A percentile compares a stretch with the other conserved stretches of the same genome.
phyloP scores from a whole-genome alignment of 2,113 vertebrate species.

The Tragelaphus buxtoni region DNA sequence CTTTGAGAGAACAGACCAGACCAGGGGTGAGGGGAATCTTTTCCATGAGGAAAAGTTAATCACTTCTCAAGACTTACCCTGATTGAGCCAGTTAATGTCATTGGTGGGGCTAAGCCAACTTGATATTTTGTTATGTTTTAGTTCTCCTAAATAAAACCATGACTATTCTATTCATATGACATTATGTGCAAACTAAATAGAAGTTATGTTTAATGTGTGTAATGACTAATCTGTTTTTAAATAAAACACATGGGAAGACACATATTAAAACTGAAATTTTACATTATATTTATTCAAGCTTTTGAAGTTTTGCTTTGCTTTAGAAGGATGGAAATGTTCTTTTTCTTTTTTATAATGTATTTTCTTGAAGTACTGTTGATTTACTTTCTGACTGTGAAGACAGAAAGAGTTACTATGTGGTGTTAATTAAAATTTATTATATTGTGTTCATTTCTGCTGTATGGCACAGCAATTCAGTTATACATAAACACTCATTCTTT shows the following conservation, averaged over 20 bases:
- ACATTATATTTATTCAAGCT: not conserved
- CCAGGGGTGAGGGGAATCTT: not conserved
- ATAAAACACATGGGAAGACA: not conserved
- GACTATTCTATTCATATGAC: not conserved
- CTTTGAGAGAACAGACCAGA: not conserved
- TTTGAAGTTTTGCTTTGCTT: conserved; percentile 11
- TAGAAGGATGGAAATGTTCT: not conserved
- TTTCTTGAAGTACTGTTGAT: not conserved
- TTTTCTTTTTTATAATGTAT: not conserved
- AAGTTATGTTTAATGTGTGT: not conserved
- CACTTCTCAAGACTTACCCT: conserved; percentile 18
- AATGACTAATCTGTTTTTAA: conserved; percentile 1
- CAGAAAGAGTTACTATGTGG: not conserved
- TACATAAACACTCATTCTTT: not conserved
- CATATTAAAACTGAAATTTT: not conserved
- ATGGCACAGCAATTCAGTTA: not conserved
- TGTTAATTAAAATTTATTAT: not conserved
- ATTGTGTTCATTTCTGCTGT: not conserved
- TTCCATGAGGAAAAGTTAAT: not conserved
- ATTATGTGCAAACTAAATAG: not conserved
- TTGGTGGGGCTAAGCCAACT: not conserved
- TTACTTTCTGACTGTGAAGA: not conserved
- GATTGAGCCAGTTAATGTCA: not conserved
- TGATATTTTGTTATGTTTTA: not conserved
- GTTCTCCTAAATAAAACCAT: not conserved